A percentile compares a stretch with the other conserved stretches of the same genome.
Conservation (phyloP, 2,113 vertebrate genomes). For the Cottus gobio region DNA sequence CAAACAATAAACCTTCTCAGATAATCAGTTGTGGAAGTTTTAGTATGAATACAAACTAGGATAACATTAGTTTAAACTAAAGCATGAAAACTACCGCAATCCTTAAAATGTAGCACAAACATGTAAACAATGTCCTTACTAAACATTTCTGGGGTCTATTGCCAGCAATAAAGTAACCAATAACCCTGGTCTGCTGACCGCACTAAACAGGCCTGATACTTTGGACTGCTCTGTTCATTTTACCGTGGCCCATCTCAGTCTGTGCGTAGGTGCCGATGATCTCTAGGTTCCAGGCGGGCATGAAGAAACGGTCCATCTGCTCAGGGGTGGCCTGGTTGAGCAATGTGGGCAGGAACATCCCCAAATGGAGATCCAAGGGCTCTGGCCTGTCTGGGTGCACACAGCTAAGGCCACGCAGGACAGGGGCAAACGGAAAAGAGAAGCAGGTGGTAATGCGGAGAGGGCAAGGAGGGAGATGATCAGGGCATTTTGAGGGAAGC, state of each 20-base stretch:
- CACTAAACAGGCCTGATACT: neutral
- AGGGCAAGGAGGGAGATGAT: neutral
- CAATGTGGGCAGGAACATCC: conserved; percentile 98
- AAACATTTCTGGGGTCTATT: neutral
- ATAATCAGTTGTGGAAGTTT: neutral
- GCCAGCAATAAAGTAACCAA: neutral
- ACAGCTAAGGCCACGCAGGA: conserved; percentile 81
- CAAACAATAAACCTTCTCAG: neutral
- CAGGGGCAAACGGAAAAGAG: conserved; percentile 32
- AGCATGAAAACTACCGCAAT: neutral
- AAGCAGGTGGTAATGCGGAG: conserved; percentile 37
- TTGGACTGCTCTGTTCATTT: conserved; percentile 47
- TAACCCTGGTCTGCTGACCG: neutral
- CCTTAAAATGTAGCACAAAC: neutral
- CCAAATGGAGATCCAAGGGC: conserved; percentile 97
- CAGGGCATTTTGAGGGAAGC: neutral
- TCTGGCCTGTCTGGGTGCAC: conserved; percentile 90
- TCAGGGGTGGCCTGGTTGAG: conserved; percentile 96
- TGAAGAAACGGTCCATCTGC: conserved; percentile 97
- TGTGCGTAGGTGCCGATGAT: conserved; percentile 99
- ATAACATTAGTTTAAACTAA: neutral
- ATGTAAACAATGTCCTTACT: neutral
- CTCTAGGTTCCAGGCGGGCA: conserved; percentile 97
- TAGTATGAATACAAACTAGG: neutral
- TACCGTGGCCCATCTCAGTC: conserved; percentile 99